Evolutionary conservation across 2,888 invertebrate genomes (phyloP), one percentile per base, ranked within the genome.

Genomic region (Drosophila barbarae): DNA sequence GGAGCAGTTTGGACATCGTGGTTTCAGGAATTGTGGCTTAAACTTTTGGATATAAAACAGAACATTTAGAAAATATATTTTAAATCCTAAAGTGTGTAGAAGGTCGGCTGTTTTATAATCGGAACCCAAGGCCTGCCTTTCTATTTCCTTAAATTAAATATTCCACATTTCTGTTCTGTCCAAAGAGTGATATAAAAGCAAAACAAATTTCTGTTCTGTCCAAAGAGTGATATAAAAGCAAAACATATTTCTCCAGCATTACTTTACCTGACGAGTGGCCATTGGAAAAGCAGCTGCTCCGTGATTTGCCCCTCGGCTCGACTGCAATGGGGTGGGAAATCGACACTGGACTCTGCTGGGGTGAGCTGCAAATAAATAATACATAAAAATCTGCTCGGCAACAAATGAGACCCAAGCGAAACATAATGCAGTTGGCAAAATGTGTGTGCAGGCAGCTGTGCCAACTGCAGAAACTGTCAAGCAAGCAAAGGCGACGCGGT

Each of bases 361-460:
- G 64, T 59, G 60, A 51, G 50, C 78, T 75, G 53, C 73, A 69
- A 83, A 81, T 71, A 67, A 49, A 61, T 50, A 60, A 60, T 47
- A 41, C 60, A 65, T 65, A 36, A 32, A 73, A 75, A 84, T 74
- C 73, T 68, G 78, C 66, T 68, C 72, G 36, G 59, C 59, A 59
- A 59, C 60, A 46, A 60, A 60, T 59, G 60, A 46, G 59, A 32
- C 32, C 46, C 59, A n/a, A 32, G 35, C 56, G 39, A 56, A 28
- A 47, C 70, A 72, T 39, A 72, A 66, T 61, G 52, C 61, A 36
- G 55, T 59, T 71, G 52, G 72, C 71, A 59, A 70, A 64, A 57
- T 57, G 36, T 55, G 41, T 36, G 41, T 23, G 42, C 42, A 56
- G 57, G 72, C 67, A 59, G 71, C 67, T 67, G 67, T 60, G 72